Conservation (phyloP, 2,113 vertebrate genomes). For the Chloroceryle aenea region DNA sequence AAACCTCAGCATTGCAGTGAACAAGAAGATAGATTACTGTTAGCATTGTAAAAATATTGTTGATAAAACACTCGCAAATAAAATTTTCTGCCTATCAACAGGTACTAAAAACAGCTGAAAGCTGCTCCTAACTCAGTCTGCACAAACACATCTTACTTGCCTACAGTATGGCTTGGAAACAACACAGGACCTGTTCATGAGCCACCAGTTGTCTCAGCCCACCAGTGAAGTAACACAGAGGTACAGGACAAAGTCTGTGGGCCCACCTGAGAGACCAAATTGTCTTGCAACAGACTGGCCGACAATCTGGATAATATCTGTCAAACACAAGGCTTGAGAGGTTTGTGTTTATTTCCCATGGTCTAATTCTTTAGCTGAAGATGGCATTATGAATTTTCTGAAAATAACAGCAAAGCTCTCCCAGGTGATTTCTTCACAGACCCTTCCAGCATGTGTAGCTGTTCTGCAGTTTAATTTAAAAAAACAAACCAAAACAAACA, state of each 20-base stretch:
- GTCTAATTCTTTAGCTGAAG: not conserved
- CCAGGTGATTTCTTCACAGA: not conserved
- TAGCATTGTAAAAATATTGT: not conserved
- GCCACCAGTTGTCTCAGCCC: not conserved
- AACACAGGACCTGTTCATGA: not conserved
- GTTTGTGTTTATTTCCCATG: not conserved
- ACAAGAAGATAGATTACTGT: not conserved
- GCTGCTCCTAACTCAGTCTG: not conserved
- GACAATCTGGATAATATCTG: not conserved
- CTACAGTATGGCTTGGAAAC: not conserved
- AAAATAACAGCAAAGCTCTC: not conserved
- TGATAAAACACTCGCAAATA: not conserved
- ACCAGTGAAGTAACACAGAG: not conserved
- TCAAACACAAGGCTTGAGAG: not conserved
- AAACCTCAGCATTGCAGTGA: not conserved
- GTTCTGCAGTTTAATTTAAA: not conserved
- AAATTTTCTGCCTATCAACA: not conserved
- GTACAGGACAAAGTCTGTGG: not conserved
- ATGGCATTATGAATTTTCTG: not conserved
- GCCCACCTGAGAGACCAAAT: not conserved
- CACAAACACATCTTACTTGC: not conserved
- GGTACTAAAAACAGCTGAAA: not conserved
- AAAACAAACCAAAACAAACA: too few relatives aligned
- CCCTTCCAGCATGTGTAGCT: not conserved
- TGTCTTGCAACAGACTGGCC: not conserved